phyloP scores from a whole-genome alignment of 2,888 invertebrate species.

The Leptogaster cylindrica region DNA sequence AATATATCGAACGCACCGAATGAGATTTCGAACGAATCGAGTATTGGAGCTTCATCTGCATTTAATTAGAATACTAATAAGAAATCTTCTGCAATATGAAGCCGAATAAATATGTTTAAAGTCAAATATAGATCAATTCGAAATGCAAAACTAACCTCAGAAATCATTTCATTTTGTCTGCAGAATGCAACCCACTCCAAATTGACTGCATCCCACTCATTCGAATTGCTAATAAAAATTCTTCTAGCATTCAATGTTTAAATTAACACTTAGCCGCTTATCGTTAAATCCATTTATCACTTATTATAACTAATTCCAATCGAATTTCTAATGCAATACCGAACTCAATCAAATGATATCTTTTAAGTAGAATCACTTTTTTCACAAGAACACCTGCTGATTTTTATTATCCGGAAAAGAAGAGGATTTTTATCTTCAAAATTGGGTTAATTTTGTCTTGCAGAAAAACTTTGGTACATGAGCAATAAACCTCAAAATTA shows the following conservation, averaged over 20 bases:
- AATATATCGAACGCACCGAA: too few relatives aligned
- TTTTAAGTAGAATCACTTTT: slow-evolving; percentile 12
- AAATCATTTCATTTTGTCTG: too few relatives aligned
- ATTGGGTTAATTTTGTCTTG: slow-evolving; percentile 1
- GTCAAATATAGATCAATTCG: neutral
- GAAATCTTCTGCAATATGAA: slow-evolving; percentile 21
- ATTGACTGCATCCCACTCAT: neutral
- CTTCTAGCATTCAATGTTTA: too few relatives aligned
- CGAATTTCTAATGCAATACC: neutral
- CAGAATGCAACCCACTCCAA: too few relatives aligned
- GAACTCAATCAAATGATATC: slow-evolving; percentile 2
- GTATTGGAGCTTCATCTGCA: too few relatives aligned
- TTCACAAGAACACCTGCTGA: slow-evolving; percentile 18
- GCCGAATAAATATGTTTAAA: neutral
- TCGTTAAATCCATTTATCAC: slow-evolving; percentile 15
- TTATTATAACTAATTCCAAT: slow-evolving; percentile 18
- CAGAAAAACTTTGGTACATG: neutral
- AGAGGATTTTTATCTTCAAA: slow-evolving; percentile 1
- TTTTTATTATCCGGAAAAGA: neutral
- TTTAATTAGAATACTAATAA: too few relatives aligned
- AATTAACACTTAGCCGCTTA: slow-evolving; percentile 7
- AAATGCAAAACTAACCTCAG: slow-evolving; percentile 15
- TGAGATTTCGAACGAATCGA: too few relatives aligned
- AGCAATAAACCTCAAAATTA: slow-evolving; percentile 6
- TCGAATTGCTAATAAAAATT: too few relatives aligned